Conservation (phyloP, 2,113 vertebrate genomes). For the Gobio gobio region DNA sequence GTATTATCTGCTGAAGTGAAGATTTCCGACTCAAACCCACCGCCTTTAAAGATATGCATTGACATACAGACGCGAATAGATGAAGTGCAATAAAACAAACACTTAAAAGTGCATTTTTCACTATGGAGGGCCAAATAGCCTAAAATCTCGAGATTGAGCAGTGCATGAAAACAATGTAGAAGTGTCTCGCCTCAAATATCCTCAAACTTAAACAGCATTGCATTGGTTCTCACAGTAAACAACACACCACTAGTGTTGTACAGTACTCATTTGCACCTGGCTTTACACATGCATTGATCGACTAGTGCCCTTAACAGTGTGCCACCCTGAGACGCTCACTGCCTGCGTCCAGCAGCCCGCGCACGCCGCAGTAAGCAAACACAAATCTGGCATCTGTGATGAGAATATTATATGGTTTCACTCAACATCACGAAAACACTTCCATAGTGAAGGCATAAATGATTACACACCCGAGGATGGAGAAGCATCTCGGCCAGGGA, state of each 20-base stretch:
- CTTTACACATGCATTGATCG: neutral
- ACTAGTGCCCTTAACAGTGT: neutral
- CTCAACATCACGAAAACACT: neutral
- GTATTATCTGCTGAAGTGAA: no score
- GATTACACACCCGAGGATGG: conserved; percentile 17
- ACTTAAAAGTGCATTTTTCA: no score
- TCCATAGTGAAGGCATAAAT: neutral
- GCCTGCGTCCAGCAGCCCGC: neutral
- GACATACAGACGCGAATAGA: no score
- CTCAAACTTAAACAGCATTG: neutral
- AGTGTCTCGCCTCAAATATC: neutral
- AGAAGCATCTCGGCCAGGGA: neutral
- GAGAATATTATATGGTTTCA: neutral
- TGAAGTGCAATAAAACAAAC: no score
- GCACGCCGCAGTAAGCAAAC: neutral
- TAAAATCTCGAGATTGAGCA: no score
- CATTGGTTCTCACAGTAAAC: neutral
- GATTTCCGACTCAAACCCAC: no score
- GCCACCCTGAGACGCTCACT: neutral
- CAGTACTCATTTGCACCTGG: neutral
- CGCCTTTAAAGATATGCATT: no score
- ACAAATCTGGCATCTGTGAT: neutral
- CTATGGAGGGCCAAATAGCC: no score
- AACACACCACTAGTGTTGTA: neutral
- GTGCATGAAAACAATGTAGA: no score